Percentiles rank a stretch among this genome's conserved stretches.
phyloP scores from a whole-genome alignment of 2,888 invertebrate species.

The Netelia virgata region DNA sequence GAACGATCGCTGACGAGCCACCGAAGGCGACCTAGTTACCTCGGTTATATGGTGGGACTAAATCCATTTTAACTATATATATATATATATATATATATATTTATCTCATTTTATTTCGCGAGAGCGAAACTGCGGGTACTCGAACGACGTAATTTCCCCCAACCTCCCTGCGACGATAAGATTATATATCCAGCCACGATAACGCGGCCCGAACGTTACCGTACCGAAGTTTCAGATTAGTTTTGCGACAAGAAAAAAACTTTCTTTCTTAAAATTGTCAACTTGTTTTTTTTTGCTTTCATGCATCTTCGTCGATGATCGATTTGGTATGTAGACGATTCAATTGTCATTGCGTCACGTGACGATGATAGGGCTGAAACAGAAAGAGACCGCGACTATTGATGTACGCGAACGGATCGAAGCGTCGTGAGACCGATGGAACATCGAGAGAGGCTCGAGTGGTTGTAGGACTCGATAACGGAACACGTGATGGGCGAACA shows the following conservation, averaged over 20 bases:
- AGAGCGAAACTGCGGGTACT: slow-evolving; percentile 47
- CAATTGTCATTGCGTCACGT: too few relatives aligned
- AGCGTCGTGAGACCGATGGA: not conserved
- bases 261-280: too few relatives aligned
- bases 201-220: slow-evolving; percentile 7
- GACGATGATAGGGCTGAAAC: too few relatives aligned
- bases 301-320: too few relatives aligned
- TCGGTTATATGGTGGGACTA: slow-evolving; percentile 13
- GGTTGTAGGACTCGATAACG: not conserved
- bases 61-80: slow-evolving; percentile 1
- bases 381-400: not conserved
- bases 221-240: not conserved
- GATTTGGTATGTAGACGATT: too few relatives aligned
- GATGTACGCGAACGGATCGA: not conserved
- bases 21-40: slow-evolving; percentile 39
- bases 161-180: too few relatives aligned
- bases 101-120: not conserved
- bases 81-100: not conserved
- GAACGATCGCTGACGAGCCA: slow-evolving; percentile 16
- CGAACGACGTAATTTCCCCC: slow-evolving; percentile 14
- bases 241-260: too few relatives aligned
- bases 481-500: slow-evolving; percentile 26
- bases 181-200: slow-evolving; percentile 1
- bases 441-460: not conserved
- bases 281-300: too few relatives aligned